Evolutionary conservation across 2,888 invertebrate genomes (phyloP).

Genomic region (Bembecia ichneumoniformis): DNA sequence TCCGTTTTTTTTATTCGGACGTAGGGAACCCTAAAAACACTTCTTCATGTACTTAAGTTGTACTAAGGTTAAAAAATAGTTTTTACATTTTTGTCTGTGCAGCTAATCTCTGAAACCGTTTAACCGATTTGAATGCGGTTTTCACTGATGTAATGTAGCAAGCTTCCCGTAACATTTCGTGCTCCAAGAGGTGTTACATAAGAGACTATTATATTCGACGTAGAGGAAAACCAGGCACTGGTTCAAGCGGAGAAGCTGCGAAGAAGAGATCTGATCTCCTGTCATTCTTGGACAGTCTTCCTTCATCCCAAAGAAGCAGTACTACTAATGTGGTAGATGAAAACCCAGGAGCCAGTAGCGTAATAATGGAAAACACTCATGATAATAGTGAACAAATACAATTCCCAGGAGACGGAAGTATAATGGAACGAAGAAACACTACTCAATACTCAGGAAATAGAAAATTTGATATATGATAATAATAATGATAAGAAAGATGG

Average conservation of each 20-base stretch:
- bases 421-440: slow-evolving; percentile 1
- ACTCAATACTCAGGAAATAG: not conserved
- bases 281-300: slow-evolving; percentile 16
- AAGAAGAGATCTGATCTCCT: slow-evolving; percentile 19
- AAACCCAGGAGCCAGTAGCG: not conserved
- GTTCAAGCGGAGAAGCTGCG: slow-evolving; percentile 21
- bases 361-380: too few relatives aligned
- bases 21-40: too few relatives aligned
- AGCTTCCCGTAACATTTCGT: too few relatives aligned
- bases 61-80: too few relatives aligned
- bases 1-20: too few relatives aligned
- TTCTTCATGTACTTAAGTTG: too few relatives aligned
- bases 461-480: not conserved
- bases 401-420: too few relatives aligned
- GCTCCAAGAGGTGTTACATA: slow-evolving; percentile 24
- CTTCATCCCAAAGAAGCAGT: slow-evolving; percentile 12
- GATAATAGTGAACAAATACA: too few relatives aligned
- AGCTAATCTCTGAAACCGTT: too few relatives aligned
- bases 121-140: too few relatives aligned
- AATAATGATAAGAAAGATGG: not conserved
- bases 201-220: slow-evolving; percentile 29
- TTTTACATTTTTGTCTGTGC: too few relatives aligned
- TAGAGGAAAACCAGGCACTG: slow-evolving; percentile 20
- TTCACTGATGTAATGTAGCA: too few relatives aligned
- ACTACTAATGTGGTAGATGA: slow-evolving; percentile 11